These are phyloP conservation scores for Cololabis saira DNA, from an alignment of 2,113 vertebrate genomes.

Conservation along the genomic window DNA sequence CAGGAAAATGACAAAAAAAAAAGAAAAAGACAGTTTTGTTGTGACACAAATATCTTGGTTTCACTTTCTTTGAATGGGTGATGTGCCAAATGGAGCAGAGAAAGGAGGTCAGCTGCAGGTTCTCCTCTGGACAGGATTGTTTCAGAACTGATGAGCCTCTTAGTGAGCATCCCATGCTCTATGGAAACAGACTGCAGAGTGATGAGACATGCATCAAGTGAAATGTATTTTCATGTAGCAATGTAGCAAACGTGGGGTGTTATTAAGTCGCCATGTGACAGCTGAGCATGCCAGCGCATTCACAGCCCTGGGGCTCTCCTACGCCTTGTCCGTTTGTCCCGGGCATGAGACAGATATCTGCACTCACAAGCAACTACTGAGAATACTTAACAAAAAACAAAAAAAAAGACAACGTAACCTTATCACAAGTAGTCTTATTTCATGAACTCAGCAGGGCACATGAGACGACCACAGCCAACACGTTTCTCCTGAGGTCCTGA, in stretches of 20 bases:
- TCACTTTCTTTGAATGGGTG: neutral
- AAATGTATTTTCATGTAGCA: conserved; percentile 26
- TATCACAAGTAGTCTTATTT: too few species aligned
- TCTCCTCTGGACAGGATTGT: conserved; percentile 19
- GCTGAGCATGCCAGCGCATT: neutral
- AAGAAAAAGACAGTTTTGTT: conserved; percentile 12
- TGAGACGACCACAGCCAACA: too few species aligned
- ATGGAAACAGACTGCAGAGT: conserved; percentile 27
- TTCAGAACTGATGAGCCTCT: conserved; percentile 17
- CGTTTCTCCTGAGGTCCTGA: too few species aligned
- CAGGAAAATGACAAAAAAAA: neutral
- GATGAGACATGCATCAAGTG: conserved; percentile 7
- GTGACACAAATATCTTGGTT: conserved; percentile 37
- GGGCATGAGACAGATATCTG: too few species aligned
- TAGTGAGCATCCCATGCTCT: conserved; percentile 14
- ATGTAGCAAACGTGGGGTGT: conserved; percentile 8
- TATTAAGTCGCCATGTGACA: conserved; percentile 21
- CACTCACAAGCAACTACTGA: too few species aligned
- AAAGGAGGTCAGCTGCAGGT: conserved; percentile 52
- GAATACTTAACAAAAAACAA: too few species aligned
- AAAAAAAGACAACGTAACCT: too few species aligned
- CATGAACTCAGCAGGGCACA: too few species aligned
- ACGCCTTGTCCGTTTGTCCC: too few species aligned
- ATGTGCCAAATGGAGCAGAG: conserved; percentile 48
- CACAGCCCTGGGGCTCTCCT: neutral